Base-by-base conservation (phyloP, 35 echinoderm and acorn worm species). In the Ophioderma brevispina region DNA sequence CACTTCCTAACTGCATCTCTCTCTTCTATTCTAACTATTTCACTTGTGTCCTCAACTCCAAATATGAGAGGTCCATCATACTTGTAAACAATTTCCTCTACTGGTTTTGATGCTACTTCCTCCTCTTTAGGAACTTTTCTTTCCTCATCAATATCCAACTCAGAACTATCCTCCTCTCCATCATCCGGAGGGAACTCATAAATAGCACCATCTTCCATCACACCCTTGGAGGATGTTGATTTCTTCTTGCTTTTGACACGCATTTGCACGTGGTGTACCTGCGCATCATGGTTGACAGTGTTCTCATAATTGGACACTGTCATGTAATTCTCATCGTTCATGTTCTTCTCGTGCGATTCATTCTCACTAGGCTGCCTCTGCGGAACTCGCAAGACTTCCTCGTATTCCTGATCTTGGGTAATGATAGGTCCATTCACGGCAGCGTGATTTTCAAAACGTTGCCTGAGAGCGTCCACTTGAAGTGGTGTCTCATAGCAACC, bases 41-140 rank as follows among this genome's bases (percentile, higher is more conserved):
- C 94, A 14, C 79, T 96, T 35, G 87, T 93, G 37, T 93, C 91
- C 46, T 89, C 88, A 13, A 85, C 81, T 19, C 91, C 87, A 90
- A 96, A 96, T 31, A 96, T 63, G 13, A 92, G 76, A 33, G 94
- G 94, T 77, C 94, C 94, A 87, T 96, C 94, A 87, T 96, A 96
- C 63, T 88, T 96, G 80, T 93, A 96, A n/a, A 92, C 52, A 39
- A 92, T 80, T 15, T 89, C 78, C 21, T 92, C 91, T 13, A 91
- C 86, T 92, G 64, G 76, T 75, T 85, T 52, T 32, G 63, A 31
- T 31, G 70, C 32, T 32, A 46, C 33, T 38, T 92, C 55, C 14
- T 89, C 94, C 36, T 96, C 87, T 64, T 70, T 70, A 15, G n/a
- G 10, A 41, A 46, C 14, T 85, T 38, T 55, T 35, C 92, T 49